phyloP scores from a whole-genome alignment of 2,797 vertebrate genomes.

The Argentina silus region DNA sequence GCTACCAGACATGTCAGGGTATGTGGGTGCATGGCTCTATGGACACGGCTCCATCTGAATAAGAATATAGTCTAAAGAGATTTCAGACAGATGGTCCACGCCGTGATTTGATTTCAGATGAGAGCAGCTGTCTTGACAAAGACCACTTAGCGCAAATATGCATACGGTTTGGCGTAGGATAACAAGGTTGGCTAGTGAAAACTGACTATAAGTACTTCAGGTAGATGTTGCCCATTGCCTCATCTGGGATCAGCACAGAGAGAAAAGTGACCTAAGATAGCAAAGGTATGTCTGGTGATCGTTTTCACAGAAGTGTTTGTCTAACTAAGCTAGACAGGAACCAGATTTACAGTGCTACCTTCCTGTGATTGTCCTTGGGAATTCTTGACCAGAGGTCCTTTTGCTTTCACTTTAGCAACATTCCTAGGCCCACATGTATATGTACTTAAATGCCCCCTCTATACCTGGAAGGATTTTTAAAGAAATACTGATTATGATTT shows the following conservation, averaged over 20 bases:
- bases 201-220: too few relatives aligned
- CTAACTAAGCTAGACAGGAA: neutral
- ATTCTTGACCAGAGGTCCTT: neutral
- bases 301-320: neutral
- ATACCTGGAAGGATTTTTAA: neutral
- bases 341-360: neutral
- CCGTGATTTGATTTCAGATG: neutral
- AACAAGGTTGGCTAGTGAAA: too few relatives aligned
- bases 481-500: neutral
- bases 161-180: neutral
- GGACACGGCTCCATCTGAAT: neutral
- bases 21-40: neutral
- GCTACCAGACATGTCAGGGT: neutral
- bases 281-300: neutral
- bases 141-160: neutral
- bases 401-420: neutral
- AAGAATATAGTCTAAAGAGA: neutral
- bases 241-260: too few relatives aligned
- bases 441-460: neutral
- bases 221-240: too few relatives aligned
- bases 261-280: neutral
- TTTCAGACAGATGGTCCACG: neutral
- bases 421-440: neutral
- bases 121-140: neutral
- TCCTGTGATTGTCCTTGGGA: neutral